A percentile compares a stretch with the other conserved stretches of the same genome.
Evolutionary conservation across 2,113 vertebrate species (phyloP).

Genomic region (Myotis brandtii): DNA sequence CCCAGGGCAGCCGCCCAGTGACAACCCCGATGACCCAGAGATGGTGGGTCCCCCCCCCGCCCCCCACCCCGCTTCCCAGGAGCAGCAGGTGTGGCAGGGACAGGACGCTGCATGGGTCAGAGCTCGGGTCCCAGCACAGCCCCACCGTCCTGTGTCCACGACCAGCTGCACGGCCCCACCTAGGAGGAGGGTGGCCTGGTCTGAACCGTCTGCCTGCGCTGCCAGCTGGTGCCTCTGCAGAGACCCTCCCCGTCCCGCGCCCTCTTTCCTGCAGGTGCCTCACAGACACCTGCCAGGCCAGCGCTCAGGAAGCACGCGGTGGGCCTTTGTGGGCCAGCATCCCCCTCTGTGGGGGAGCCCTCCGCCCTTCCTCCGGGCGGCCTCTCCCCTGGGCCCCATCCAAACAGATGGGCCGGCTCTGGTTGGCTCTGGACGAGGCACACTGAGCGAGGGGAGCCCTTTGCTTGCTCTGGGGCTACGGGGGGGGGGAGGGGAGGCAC

Average conservation of each 20-base stretch:
- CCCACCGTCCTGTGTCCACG: accelerated
- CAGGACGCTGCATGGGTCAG: not conserved
- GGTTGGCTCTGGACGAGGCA: accelerated
- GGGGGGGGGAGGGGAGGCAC: not conserved
- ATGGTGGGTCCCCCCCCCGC: accelerated
- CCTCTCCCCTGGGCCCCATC: not conserved
- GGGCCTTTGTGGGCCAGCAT: not conserved
- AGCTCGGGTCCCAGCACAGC: not conserved
- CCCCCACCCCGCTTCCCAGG: not conserved
- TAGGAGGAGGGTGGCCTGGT: accelerated
- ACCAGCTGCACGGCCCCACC: not conserved
- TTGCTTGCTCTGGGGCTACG: not conserved
- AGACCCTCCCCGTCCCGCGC: not conserved
- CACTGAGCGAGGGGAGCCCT: not conserved
- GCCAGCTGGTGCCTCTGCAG: not conserved
- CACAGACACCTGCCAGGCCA: not conserved
- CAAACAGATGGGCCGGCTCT: not conserved
- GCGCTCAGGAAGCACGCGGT: not conserved
- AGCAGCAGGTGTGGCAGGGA: not conserved
- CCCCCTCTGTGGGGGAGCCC: not conserved
- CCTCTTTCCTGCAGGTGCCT: not conserved
- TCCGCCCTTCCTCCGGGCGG: not conserved
- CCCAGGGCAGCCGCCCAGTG: too few species aligned
- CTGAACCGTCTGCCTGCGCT: too few species aligned
- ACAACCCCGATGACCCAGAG: not conserved